A percentile compares a stretch with the other conserved stretches of the same genome.
Conservation (phyloP, 2,888 invertebrate species). For the Orthosia gothica region DNA sequence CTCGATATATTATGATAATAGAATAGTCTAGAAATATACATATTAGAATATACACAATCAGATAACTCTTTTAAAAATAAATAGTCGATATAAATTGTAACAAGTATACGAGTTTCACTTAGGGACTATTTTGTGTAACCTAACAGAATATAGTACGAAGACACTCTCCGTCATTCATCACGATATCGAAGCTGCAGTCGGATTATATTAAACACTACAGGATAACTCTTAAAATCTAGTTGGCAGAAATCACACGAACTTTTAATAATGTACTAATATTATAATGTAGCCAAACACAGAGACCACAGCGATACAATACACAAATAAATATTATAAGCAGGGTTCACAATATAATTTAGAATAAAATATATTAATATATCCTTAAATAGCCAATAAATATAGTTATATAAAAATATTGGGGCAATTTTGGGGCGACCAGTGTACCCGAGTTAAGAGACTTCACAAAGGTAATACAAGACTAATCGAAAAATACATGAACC, state of each 20-base stretch:
- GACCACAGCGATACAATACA: constrained; percentile 71
- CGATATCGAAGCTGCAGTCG: constrained; percentile 81
- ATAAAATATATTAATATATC: constrained; percentile 60
- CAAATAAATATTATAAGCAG: constrained; percentile 64
- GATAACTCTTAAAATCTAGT: constrained; percentile 76
- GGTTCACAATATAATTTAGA: constrained; percentile 56
- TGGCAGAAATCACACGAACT: constrained; percentile 76
- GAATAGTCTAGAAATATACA: constrained; percentile 62
- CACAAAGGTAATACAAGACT: constrained; percentile 50
- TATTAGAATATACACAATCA: constrained; percentile 61
- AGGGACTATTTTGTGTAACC: constrained; percentile 57
- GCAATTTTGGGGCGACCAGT: constrained; percentile 69
- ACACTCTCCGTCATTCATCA: constrained; percentile 44
- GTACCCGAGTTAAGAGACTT: constrained; percentile 48
- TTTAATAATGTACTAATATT: constrained; percentile 61
- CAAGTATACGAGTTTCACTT: constrained; percentile 70
- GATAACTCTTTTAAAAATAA: constrained; percentile 59
- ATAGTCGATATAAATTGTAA: constrained; percentile 65
- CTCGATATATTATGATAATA: constrained; percentile 61
- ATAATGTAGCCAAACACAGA: constrained; percentile 64
- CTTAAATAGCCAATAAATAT: constrained; percentile 65
- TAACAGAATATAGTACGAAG: constrained; percentile 47
- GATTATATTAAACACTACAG: constrained; percentile 72
- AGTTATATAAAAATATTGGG: constrained; percentile 71
- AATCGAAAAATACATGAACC: constrained; percentile 66